Base-by-base conservation (phyloP, 2,888 invertebrate species). In the Chrysina gloriosa region DNA sequence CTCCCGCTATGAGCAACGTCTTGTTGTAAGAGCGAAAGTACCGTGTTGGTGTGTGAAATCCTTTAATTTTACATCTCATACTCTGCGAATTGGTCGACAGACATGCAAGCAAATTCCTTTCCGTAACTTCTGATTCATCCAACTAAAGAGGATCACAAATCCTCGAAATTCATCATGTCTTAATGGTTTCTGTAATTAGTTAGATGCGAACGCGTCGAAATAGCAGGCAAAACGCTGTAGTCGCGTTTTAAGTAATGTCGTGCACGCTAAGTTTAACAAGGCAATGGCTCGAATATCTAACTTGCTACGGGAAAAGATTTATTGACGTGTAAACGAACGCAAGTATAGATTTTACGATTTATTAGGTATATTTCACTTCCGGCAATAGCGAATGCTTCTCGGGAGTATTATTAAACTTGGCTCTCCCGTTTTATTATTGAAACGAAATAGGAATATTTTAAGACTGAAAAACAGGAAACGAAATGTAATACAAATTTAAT, bases 151-250 rank as follows among this genome's bases (percentile, higher is more conserved):
- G 31, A 7, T 31, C 29, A 16, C 34, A 52, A 52, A 52, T 52
- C 52, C 16, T 52, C 23, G 58, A 25, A 39, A 58, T 58, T 58
- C 58, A 58, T 58, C 58, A 39, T 39, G 58, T 27, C 23, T 58
- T 58, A 58, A 58, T 58, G 25, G 25, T 39, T 39, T 58, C 7
- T 14, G 11, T 39, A 23, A 58, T 58, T 58, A 58, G 23, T 7
- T 19, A 23, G 25, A 23, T 2, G 2, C 11, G 39, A 50, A 27
- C 25, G 25, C 23, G 25, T 11, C 21, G 45, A 45, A 45, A 45
- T 6, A 21, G 45, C 21, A 9, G n/a, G 9, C 45, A n/a, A 6
- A 45, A 21, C 19, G 16, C 16, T 16, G 16, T 2, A 6, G 19
- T 42, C 42, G 14, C 19, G 45, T 45, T 36, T 11, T n/a, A 36